Evolutionary conservation across 2,113 vertebrate species (phyloP).

Genomic region (Corythaeola cristata): DNA sequence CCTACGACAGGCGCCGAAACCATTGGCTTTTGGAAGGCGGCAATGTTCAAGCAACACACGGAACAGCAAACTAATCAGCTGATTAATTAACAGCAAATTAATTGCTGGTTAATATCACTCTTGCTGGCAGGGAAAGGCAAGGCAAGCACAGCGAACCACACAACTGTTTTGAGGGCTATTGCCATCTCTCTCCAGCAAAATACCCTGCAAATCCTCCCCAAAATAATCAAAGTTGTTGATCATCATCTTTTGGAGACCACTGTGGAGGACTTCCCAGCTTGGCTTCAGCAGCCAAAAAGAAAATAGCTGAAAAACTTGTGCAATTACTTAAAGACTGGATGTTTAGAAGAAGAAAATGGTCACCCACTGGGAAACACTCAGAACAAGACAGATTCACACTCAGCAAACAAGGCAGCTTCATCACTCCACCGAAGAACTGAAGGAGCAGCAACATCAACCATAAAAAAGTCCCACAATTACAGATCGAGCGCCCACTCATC

Average conservation of each 20-base stretch:
- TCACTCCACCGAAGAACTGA: neutral
- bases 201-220: too few species aligned
- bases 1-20: fast-evolving
- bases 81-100: too few species aligned
- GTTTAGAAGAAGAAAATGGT: neutral
- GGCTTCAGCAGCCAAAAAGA: neutral
- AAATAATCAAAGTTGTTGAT: neutral
- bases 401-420: neutral
- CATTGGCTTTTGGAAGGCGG: neutral
- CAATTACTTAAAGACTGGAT: neutral
- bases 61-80: neutral
- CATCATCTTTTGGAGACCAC: neutral
- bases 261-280: neutral
- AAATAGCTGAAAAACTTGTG: neutral
- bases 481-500: fast-evolving
- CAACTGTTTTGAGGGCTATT: neutral
- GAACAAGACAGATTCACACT: neutral
- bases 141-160: fast-evolving
- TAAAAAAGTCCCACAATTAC: fast-evolving
- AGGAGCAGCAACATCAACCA: neutral
- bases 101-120: fast-evolving
- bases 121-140: neutral
- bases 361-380: neutral
- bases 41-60: neutral
- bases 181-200: neutral